A percentile compares a stretch with the other conserved stretches of the same genome.
phyloP scores from a whole-genome alignment of 2,888 invertebrate species.

The Pasiphila rectangulata region DNA sequence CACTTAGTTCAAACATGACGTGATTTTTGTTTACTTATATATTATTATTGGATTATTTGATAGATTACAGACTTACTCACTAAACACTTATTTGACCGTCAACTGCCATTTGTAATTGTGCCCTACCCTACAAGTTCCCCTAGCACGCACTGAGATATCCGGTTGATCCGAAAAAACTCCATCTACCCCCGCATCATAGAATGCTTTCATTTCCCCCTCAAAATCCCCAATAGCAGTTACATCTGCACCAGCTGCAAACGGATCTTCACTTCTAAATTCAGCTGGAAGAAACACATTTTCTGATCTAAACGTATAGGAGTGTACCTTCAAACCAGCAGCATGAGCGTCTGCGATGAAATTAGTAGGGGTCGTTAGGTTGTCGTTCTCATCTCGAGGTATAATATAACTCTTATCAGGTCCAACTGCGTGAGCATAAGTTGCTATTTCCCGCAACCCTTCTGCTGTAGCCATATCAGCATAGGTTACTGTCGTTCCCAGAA shows the following conservation, averaged over 20 bases:
- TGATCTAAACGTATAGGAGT: slow-evolving; percentile 69
- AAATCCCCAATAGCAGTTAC: slow-evolving; percentile 57
- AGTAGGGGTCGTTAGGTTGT: slow-evolving; percentile 52
- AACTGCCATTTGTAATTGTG: too few relatives aligned
- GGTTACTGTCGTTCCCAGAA: slow-evolving; percentile 52
- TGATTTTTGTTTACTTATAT: background rate
- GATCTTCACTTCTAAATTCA: slow-evolving; percentile 52
- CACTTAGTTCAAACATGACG: slow-evolving; percentile 1
- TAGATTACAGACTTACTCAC: too few relatives aligned
- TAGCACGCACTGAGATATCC: slow-evolving; percentile 53
- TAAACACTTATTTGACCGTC: too few relatives aligned
- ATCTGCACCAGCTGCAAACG: too few relatives aligned
- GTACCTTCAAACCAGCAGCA: slow-evolving; percentile 63
- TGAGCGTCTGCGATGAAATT: slow-evolving; percentile 63
- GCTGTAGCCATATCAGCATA: slow-evolving; percentile 65
- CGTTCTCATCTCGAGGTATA: slow-evolving; percentile 55
- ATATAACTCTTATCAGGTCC: slow-evolving; percentile 68
- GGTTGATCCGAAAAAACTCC: slow-evolving; percentile 70
- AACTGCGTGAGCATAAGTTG: slow-evolving; percentile 65
- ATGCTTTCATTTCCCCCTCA: slow-evolving; percentile 56
- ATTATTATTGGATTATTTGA: too few relatives aligned
- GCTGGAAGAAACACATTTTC: slow-evolving; percentile 62
- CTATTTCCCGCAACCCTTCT: slow-evolving; percentile 61
- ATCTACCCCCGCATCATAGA: slow-evolving; percentile 62
- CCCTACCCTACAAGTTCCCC: slow-evolving; percentile 37